phyloP scores from a whole-genome alignment of 53 echinoderm and acorn worm genomes.

The Paelopatides confundens region DNA sequence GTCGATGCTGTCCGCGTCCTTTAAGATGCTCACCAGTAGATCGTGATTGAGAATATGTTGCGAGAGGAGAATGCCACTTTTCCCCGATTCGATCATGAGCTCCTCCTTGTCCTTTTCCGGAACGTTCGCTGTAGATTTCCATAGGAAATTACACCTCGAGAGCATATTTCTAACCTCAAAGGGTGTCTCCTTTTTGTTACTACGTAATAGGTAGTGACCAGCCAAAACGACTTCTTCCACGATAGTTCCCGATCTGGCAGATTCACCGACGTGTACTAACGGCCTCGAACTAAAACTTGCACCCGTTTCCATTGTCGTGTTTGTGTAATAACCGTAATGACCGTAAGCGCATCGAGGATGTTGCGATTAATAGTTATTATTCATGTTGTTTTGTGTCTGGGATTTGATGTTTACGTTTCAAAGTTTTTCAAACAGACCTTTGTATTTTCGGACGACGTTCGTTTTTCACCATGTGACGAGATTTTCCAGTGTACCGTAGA shows the following conservation, averaged over 20 bases:
- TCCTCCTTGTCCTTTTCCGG: not conserved
- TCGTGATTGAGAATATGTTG: not conserved
- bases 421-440: too few relatives aligned
- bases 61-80: not conserved
- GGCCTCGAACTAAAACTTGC: too few relatives aligned
- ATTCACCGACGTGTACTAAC: not conserved
- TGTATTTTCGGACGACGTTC: too few relatives aligned
- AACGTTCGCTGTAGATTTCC: not conserved
- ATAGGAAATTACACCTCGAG: not conserved
- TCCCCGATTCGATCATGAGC: not conserved
- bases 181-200: not conserved
- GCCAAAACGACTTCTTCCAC: not conserved
- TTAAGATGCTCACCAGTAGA: not conserved
- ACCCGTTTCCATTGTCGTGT: too few relatives aligned
- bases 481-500: too few relatives aligned
- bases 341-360: too few relatives aligned
- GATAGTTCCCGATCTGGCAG: not conserved
- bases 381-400: too few relatives aligned
- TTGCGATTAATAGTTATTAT: too few relatives aligned
- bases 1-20: not conserved
- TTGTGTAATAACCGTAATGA: too few relatives aligned
- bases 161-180: too few relatives aligned
- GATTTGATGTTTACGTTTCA: too few relatives aligned
- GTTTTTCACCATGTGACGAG: too few relatives aligned
- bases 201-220: not conserved